Evolutionary conservation across 2,888 invertebrate genomes (phyloP).

Genomic region (Julus scanicus): DNA sequence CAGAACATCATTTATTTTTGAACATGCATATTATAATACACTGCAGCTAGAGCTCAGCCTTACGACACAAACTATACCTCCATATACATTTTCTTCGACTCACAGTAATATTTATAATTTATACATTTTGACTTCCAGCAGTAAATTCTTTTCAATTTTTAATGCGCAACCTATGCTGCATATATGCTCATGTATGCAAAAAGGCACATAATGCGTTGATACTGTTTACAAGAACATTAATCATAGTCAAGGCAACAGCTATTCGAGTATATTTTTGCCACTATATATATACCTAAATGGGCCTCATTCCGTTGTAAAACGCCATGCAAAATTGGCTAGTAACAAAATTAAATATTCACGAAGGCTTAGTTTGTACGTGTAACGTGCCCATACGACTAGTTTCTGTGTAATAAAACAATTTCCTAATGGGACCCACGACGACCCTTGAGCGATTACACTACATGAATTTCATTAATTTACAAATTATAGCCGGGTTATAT

Average conservation of each 20-base stretch:
- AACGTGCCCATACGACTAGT: background rate
- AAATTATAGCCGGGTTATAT: background rate
- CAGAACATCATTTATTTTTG: too few species aligned
- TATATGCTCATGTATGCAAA: background rate
- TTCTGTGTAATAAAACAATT: conserved; percentile 25
- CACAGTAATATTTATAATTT: too few species aligned
- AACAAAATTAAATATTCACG: background rate
- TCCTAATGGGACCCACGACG: conserved; percentile 30
- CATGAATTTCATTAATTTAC: conserved; percentile 22
- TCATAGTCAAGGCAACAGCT: background rate
- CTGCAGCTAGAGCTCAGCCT: too few species aligned
- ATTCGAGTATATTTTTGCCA: background rate
- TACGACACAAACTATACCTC: too few species aligned
- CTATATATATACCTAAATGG: background rate
- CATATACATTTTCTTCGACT: too few species aligned
- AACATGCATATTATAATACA: too few species aligned
- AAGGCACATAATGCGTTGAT: background rate
- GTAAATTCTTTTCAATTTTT: background rate
- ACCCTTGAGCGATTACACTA: conserved; percentile 2
- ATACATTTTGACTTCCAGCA: too few species aligned
- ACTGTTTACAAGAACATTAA: background rate
- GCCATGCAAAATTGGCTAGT: background rate
- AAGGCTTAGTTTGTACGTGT: background rate
- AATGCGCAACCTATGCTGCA: background rate
- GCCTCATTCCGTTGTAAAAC: background rate